A percentile compares a stretch with the other conserved stretches of the same genome.
These are phyloP conservation scores for Pseudomyrmex pallidus DNA, from an alignment of 1,140 invertebrate genomes.

Conservation along the genomic window DNA sequence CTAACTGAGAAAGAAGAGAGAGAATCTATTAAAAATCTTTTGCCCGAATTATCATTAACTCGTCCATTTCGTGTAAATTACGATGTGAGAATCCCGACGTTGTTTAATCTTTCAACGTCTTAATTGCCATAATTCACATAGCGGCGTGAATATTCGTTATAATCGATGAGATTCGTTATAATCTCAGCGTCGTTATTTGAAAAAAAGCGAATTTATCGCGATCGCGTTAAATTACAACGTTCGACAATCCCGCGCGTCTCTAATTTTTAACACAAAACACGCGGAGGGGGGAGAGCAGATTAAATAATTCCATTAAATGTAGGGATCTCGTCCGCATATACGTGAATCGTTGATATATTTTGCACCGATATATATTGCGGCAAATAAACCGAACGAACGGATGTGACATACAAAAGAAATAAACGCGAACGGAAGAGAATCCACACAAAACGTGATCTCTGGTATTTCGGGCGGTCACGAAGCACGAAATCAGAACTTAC, in stretches of 20 bases:
- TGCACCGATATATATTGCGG: no score
- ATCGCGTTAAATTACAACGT: conserved; percentile 1
- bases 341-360: neutral
- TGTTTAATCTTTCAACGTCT: neutral
- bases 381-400: neutral
- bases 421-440: conserved; percentile 5
- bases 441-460: conserved; percentile 36
- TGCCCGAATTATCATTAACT: neutral
- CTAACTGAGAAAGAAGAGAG: no score
- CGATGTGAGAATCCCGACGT: neutral
- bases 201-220: no score
- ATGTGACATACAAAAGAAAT: neutral
- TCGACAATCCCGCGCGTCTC: no score
- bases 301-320: conserved; percentile 24
- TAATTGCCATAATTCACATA: conserved; percentile 5
- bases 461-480: conserved; percentile 22
- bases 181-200: no score
- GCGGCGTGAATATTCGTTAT: neutral
- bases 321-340: no score
- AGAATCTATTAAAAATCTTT: no score
- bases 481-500: conserved; percentile 64
- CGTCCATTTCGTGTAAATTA: no score
- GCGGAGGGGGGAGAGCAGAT: neutral
- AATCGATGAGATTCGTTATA: no score
- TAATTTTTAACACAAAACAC: no score